phyloP scores from a whole-genome alignment of 1,140 invertebrate genomes.

The Drosophila prosaltans region DNA sequence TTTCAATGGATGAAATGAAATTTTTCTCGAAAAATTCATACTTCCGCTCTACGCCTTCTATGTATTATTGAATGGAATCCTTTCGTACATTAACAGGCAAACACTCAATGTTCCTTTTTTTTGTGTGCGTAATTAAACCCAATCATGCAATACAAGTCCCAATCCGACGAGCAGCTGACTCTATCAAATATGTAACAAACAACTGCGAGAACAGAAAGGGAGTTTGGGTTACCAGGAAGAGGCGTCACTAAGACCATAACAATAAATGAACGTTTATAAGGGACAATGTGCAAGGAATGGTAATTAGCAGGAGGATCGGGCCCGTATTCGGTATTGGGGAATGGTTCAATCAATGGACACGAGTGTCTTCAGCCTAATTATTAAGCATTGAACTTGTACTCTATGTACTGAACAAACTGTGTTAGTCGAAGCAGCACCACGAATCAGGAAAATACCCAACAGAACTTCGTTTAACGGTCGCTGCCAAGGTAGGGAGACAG shows the following conservation, averaged over 20 bases:
- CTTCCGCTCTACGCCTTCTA: conserved; percentile 3
- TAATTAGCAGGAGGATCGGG: conserved; percentile 37
- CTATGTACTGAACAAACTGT: conserved; percentile 21
- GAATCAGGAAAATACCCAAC: conserved; percentile 47
- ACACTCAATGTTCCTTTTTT: conserved; percentile 48
- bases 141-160: conserved; percentile 58
- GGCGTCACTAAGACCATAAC: conserved; percentile 69
- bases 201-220: not conserved
- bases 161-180: conserved; percentile 25
- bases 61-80: not conserved
- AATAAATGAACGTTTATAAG: conserved; percentile 42
- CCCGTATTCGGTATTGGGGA: too few relatives aligned
- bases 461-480: conserved; percentile 25
- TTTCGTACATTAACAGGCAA: conserved; percentile 53
- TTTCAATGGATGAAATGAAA: not conserved
- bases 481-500: conserved; percentile 30
- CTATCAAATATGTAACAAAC: conserved; percentile 63
- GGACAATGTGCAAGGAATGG: conserved; percentile 72
- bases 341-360: too few relatives aligned
- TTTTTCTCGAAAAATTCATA: not conserved
- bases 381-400: conserved; percentile 24
- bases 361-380: conserved; percentile 34
- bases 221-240: conserved; percentile 73
- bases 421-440: conserved; percentile 55
- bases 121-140: conserved; percentile 55